Evolutionary conservation across 2,888 invertebrate genomes (phyloP), one percentile per base, ranked within the genome.

Genomic region (Rhaphigaster nebulosa): DNA sequence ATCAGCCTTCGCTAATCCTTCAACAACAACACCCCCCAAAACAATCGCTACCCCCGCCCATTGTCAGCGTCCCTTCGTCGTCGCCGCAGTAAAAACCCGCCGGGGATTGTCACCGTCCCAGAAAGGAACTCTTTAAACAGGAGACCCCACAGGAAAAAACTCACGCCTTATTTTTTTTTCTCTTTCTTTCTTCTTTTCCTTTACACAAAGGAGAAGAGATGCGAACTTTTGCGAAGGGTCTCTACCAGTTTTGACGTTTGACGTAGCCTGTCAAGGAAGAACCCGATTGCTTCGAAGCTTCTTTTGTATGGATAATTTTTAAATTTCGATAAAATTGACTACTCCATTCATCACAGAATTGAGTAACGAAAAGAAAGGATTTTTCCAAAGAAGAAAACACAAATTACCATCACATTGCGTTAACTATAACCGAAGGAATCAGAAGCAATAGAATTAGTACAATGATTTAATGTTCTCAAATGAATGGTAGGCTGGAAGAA

Each of bases 1-100:
- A 89, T 65, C 89, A 89, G 89, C 29, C 29, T 38, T 56, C 84
- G 91, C 91, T 91, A 91, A 91, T 91, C 91, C 91, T 80, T 87
- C 87, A 87, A 91, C 91, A 91, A 91, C 91, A 90, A 91, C 91
- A 91, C 91, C 91, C 87, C 91, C 90, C 91, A 91, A 91, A 91
- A 91, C 91, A 91, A 91, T 91, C 91, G 65, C 91, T 56, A 88
- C 90, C 91, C 91, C 90, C 56, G 90, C 91, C 91, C 90, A 91
- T 91, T 91, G 91, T 90, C 91, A 26, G 84, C 56, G 29, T 88
- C 45, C 50, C 87, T 54, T 76, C 65, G 70, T 12, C 41, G 70
- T 29, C 65, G 29, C 88, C 41, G 56, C 41, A 38, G 56, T 38
- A 88, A 88, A 65, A 56, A 88, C 88, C 38, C 10, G 38, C 26